These are phyloP conservation scores for Xylota sylvarum DNA, from an alignment of 2,888 invertebrate species.

Conservation along the genomic window DNA sequence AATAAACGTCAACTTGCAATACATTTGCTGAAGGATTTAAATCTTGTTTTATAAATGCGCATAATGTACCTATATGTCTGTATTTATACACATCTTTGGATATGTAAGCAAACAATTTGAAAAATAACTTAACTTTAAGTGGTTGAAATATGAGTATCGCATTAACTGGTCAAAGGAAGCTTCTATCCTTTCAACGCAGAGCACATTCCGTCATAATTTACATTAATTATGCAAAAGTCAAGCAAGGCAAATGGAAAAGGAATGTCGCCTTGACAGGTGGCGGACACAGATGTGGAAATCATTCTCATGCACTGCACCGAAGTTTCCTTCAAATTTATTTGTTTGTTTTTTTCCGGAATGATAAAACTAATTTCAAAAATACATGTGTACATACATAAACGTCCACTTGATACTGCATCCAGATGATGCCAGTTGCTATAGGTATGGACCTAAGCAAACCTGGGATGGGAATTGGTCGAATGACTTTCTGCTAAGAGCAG, in stretches of 20 bases:
- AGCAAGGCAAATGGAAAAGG: constrained; percentile 29
- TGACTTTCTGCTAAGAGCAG: constrained; percentile 41
- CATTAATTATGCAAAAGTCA: constrained; percentile 35
- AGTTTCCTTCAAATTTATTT: constrained; percentile 7
- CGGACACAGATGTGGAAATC: constrained; percentile 30
- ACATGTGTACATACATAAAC: background rate
- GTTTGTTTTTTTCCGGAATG: constrained; percentile 17
- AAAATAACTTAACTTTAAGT: background rate
- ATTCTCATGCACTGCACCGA: background rate
- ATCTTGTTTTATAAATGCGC: no score
- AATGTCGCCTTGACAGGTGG: constrained; percentile 26
- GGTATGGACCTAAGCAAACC: background rate
- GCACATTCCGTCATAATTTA: constrained; percentile 1
- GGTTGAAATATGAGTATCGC: background rate
- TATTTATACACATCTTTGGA: background rate
- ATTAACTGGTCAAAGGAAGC: background rate
- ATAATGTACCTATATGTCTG: no score
- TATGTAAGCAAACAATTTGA: no score
- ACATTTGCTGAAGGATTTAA: no score
- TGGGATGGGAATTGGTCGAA: constrained; percentile 26
- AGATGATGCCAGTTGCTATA: constrained; percentile 36
- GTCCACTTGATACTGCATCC: constrained; percentile 29
- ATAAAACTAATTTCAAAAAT: constrained; percentile 1
- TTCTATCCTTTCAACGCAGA: background rate
- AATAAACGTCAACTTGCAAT: no score